These are phyloP conservation scores for Heliocidaris tuberculata DNA, from an alignment of 35 echinoderm and acorn worm genomes.

Conservation along the genomic window DNA sequence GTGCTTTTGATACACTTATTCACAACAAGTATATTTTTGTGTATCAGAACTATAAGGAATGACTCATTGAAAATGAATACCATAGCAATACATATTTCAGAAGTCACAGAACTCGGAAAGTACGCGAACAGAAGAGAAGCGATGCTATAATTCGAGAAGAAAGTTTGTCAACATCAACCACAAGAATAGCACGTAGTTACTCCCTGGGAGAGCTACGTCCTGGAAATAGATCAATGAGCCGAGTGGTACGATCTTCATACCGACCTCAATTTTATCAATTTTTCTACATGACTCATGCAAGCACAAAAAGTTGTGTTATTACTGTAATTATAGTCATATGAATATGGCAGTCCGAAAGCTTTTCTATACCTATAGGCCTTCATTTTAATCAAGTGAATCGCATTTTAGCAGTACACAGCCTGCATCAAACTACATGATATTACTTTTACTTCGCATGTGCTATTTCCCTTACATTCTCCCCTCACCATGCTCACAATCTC, in stretches of 20 bases:
- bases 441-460: too few relatives aligned
- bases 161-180: conserved; percentile 5
- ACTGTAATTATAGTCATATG: too few relatives aligned
- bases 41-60: background rate
- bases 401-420: too few relatives aligned
- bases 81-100: background rate
- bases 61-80: background rate
- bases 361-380: background rate
- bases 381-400: background rate
- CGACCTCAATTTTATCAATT: background rate
- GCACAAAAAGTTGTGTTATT: background rate
- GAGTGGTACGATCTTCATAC: background rate
- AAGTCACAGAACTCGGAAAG: background rate
- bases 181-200: background rate
- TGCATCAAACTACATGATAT: too few relatives aligned
- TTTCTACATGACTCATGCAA: background rate
- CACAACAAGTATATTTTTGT: too few relatives aligned
- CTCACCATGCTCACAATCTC: too few relatives aligned
- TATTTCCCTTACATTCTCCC: too few relatives aligned
- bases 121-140: background rate
- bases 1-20: too few relatives aligned
- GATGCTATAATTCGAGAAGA: conserved; percentile 2
- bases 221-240: background rate
- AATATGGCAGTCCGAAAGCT: background rate
- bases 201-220: background rate